Evolutionary conservation across 2,113 vertebrate genomes (phyloP).

Genomic region (Passer montanus): DNA sequence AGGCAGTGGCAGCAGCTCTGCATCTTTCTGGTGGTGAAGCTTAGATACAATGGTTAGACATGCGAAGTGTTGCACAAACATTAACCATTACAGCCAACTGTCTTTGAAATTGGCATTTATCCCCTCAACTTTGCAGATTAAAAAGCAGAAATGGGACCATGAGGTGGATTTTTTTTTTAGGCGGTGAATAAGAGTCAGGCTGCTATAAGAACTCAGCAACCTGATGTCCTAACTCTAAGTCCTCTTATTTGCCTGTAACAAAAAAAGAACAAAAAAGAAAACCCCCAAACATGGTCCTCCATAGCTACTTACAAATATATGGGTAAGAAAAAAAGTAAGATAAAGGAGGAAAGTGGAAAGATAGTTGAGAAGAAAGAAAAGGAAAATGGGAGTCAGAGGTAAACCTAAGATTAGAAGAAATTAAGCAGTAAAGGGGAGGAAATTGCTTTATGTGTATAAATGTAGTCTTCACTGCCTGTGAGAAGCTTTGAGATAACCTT

Average conservation of each 20-base stretch:
- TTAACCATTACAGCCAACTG: constrained; percentile 44
- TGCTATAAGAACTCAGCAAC: background rate
- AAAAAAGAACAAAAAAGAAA: background rate
- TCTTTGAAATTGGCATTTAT: constrained; percentile 24
- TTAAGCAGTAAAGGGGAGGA: background rate
- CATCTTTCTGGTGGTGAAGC: constrained; percentile 20
- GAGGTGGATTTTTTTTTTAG: background rate
- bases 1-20: constrained; percentile 38
- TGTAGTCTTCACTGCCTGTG: background rate
- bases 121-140: background rate
- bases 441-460: background rate
- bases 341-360: background rate
- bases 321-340: background rate
- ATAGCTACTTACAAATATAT: background rate
- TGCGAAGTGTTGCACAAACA: constrained; percentile 32
- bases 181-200: background rate
- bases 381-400: background rate
- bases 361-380: background rate
- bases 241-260: background rate
- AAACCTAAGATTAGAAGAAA: background rate
- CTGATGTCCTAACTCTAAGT: background rate
- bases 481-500: background rate
- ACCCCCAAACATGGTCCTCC: fast-evolving
- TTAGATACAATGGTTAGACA: constrained; percentile 35
- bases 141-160: background rate